phyloP scores from a whole-genome alignment of 2,888 invertebrate genomes.

The Calameuta pallipes region DNA sequence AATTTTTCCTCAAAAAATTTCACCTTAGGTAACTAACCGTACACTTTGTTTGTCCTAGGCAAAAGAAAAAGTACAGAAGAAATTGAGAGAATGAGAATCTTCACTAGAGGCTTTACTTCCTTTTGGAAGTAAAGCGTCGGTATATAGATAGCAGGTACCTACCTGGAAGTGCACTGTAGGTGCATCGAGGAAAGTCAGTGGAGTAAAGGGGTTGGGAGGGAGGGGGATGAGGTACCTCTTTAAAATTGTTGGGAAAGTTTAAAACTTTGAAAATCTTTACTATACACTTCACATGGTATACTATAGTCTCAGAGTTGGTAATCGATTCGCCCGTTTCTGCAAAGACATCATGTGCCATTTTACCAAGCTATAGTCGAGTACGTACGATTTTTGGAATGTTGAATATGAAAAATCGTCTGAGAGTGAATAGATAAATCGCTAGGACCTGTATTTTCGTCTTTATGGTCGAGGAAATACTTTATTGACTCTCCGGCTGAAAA shows the following conservation, averaged over 20 bases:
- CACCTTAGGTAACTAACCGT: not conserved
- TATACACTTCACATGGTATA: conserved; percentile 21
- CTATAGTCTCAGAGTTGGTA: conserved; percentile 41
- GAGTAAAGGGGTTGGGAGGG: too few species aligned
- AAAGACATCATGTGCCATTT: conserved; percentile 19
- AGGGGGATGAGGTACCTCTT: not conserved
- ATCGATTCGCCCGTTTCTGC: conserved; percentile 40
- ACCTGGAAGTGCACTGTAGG: not conserved
- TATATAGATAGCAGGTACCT: not conserved
- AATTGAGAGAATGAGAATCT: not conserved
- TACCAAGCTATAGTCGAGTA: not conserved
- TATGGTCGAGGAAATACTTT: not conserved
- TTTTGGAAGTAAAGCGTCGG: not conserved
- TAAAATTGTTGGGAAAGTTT: conserved; percentile 24
- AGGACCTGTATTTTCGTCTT: not conserved
- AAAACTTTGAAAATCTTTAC: conserved; percentile 29
- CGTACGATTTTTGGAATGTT: not conserved
- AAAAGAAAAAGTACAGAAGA: not conserved
- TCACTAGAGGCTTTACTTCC: not conserved
- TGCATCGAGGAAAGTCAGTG: not conserved
- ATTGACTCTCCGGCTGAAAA: not conserved
- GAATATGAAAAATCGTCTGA: not conserved
- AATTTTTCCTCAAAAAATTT: not conserved
- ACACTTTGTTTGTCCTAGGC: not conserved
- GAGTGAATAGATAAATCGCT: not conserved